Evolutionary conservation across 2,888 invertebrate genomes (phyloP).

Genomic region (Epirrhoe tristata): DNA sequence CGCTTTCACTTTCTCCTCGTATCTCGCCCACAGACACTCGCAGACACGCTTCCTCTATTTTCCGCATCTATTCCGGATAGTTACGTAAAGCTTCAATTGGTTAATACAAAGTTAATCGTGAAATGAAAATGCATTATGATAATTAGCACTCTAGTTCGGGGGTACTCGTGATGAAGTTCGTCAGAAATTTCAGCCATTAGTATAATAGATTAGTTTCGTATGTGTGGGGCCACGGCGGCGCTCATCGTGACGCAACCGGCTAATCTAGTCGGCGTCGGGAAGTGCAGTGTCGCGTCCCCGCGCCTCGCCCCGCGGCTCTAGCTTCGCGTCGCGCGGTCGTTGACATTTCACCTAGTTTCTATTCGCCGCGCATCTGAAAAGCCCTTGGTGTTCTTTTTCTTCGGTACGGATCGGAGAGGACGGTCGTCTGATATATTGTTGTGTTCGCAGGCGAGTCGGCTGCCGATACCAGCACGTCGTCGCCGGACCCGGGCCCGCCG

Average conservation of each 20-base stretch:
- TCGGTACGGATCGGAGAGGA: slow-evolving; percentile 53
- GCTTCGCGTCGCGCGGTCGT: slow-evolving; percentile 80
- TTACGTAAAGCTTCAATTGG: slow-evolving; percentile 55
- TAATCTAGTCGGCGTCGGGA: slow-evolving; percentile 85
- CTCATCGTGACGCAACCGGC: slow-evolving; percentile 82
- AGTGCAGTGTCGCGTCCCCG: slow-evolving; percentile 85
- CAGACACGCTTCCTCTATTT: slow-evolving; percentile 71
- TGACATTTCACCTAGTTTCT: slow-evolving; percentile 85
- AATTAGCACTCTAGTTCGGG: slow-evolving; percentile 25
- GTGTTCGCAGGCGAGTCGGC: slow-evolving; percentile 92
- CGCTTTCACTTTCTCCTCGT: slow-evolving; percentile 83
- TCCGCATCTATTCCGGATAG: slow-evolving; percentile 65
- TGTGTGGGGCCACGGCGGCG: slow-evolving; percentile 60
- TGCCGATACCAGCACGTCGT: slow-evolving; percentile 96
- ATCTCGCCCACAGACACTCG: slow-evolving; percentile 67
- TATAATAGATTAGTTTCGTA: slow-evolving; percentile 63
- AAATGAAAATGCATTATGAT: slow-evolving; percentile 32
- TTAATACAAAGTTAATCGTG: slow-evolving; percentile 35
- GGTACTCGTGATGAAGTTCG: slow-evolving; percentile 33
- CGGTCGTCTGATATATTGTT: slow-evolving; percentile 64
- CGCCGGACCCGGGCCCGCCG: slow-evolving; percentile 94
- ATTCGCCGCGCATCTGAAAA: slow-evolving; percentile 77
- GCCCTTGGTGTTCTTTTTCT: slow-evolving; percentile 74
- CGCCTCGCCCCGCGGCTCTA: slow-evolving; percentile 76
- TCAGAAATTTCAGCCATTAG: slow-evolving; percentile 50